Evolutionary conservation across 1,140 invertebrate genomes (phyloP).

Genomic region (Diabrotica virgifera): DNA sequence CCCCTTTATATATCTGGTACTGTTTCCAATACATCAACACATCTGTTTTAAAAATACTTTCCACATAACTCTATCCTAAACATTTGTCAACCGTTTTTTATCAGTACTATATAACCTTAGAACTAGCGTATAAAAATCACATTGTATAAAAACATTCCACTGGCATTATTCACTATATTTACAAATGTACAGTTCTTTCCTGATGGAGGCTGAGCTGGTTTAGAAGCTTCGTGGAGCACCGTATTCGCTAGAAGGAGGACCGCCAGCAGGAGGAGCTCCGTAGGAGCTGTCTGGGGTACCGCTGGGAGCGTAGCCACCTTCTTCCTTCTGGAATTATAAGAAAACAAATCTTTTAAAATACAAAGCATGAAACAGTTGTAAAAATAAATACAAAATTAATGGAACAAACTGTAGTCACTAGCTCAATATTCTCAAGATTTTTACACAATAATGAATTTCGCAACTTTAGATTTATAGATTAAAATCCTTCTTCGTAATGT

Average conservation of each 20-base stretch:
- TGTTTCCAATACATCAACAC: no score
- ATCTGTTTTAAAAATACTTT: background rate
- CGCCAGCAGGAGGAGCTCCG: constrained; percentile 34
- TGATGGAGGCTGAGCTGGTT: background rate
- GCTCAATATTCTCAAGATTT: no score
- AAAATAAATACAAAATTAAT: no score
- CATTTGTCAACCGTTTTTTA: constrained; percentile 16
- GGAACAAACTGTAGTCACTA: no score
- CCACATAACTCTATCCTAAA: constrained; percentile 4
- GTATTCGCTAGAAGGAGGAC: constrained; percentile 47
- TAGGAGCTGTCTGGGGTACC: constrained; percentile 42
- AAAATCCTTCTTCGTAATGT: no score
- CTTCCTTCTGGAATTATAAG: constrained; percentile 44
- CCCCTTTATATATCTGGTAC: no score
- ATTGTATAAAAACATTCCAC: constrained; percentile 10
- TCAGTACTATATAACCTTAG: background rate
- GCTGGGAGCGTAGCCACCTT: constrained; percentile 50
- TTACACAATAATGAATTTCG: no score
- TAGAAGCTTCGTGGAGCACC: constrained; percentile 45
- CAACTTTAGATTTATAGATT: no score
- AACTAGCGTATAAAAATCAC: constrained; percentile 14
- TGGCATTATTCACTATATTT: constrained; percentile 15
- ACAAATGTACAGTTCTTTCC: constrained; percentile 17
- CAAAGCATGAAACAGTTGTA: no score
- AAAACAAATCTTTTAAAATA: no score